Base-by-base conservation (phyloP, 1,140 invertebrate genomes). In the Drosophila lacteicornis region DNA sequence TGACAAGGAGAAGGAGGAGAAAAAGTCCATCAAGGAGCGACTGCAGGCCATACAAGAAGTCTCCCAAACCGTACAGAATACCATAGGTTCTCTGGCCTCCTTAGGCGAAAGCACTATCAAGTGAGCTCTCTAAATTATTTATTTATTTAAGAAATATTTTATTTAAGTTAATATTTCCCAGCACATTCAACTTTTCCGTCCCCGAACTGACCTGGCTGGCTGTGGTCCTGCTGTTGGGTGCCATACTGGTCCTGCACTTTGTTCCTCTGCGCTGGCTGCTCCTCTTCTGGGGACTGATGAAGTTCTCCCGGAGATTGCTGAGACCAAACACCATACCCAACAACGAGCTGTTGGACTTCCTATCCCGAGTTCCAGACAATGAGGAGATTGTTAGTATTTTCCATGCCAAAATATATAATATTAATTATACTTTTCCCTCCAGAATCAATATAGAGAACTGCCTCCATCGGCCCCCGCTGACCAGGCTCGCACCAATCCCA, bases 221-320 rank as follows among this genome's bases (percentile, higher is more conserved):
- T 17, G 96, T 99, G 66, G 93, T 97, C 11, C 93, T 97, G 58
- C 92, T 97, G 3, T 82, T 95, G 49, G 93, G 95, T n/a, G 96
- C 94, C 6, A 95, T 95, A 62, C 75, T 97, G 42, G 95, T 99
- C 5, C 93, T 99, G 4, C 99, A 99, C 91, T 95, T 96, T 69
- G 95, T 99, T 82, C 98, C 98, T 15, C 93, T 99, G 40, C 94
- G 98, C 91, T 98, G 97, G 93, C 94, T 99, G 15, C 95, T 99
- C 15, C 95, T 99, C 94, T 94, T 95, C n/a, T 99, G 98, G 98
- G 99, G 99, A 92, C 95, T 99, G 25, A 98, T 99, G 93, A 99
- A 99, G 94, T 99, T 99, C 93, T 96, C 98, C 11, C 96, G 98
- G 74, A 98, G 99, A 93, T 95, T 99, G 60, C 92, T 99, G 42